Percentiles rank a stretch among this genome's conserved stretches.
Conservation (phyloP, 2,113 vertebrate species). For the Mastomys coucha region DNA sequence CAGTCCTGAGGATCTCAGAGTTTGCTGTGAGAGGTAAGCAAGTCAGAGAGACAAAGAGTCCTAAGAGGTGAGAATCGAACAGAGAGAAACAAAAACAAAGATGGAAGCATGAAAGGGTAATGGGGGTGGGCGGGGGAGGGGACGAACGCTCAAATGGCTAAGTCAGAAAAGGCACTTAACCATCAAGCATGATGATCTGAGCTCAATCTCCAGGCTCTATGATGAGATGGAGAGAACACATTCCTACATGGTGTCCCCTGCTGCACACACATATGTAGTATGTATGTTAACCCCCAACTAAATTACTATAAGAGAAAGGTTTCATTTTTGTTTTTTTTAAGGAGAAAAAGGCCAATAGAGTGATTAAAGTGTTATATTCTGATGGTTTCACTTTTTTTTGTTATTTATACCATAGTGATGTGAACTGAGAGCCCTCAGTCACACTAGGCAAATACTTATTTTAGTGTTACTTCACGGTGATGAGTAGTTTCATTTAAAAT, state of each 20-base stretch:
- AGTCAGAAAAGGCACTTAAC: not conserved
- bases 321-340: not conserved
- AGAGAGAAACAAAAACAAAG: not conserved
- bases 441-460: not conserved
- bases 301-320: not conserved
- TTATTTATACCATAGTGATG: not conserved
- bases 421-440: not conserved
- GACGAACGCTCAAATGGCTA: too few relatives aligned
- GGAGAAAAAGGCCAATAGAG: not conserved
- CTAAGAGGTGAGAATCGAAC: accelerated
- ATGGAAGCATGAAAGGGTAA: not conserved
- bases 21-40: not conserved
- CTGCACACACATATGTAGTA: too few relatives aligned
- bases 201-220: too few relatives aligned
- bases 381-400: not conserved
- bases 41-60: not conserved
- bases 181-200: not conserved
- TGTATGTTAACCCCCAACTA: too few relatives aligned
- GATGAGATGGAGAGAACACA: not conserved
- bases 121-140: too few relatives aligned
- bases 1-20: not conserved
- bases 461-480: slow-evolving; percentile 41
- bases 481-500: slow-evolving; percentile 56
- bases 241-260: too few relatives aligned
- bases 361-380: not conserved